Evolutionary conservation across 2,113 vertebrate species (phyloP), one percentile per base, ranked within the genome.

Genomic region (Spilogale gracilis): DNA sequence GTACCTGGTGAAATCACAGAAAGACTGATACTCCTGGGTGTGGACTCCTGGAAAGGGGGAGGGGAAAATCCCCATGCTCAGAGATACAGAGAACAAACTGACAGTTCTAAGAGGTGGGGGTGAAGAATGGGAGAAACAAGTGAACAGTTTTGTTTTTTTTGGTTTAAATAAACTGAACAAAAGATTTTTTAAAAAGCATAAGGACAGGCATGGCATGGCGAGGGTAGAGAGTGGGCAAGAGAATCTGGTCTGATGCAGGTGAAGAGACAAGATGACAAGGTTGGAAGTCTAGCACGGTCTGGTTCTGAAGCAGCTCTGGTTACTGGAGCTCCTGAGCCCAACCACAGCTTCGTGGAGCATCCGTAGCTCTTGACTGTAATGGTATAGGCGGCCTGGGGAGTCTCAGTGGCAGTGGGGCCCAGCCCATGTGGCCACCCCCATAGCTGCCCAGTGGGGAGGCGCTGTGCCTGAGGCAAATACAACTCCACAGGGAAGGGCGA

Each of bases 91-190:
- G 11, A 61, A 80, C 63, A 27, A 76, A 69, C 1, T n/a, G 27
- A 38, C 58, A 63, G 74, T 69, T 69, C 54, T 21, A 60, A 56
- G 84, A 60, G 52, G 30, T 3, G 30, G 18, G 61, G 10, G 38
- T 60, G 65, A 20, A n/a, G 43, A 23, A 23, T n/a, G 27, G 21
- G 38, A 69, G 38, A 80, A 88, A 94, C 20, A 17, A n/a, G 20
- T 50, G 61, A 67, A 48, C 79, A 38, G 54, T 25, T 43, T 14
- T 81, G 11, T 45, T 32, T 73, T 73, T 88, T 58, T 61, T 89
- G 45, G 56, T 52, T 89, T 79, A 63, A 52, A n/a, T 78, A 63
- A 90, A 38, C 18, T 90, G 73, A 90, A 78, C 16, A 90, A 50
- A 23, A 9, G 38, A 27, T 48, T 27, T 54, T 54, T 54, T 54